Conservation (phyloP, 1,140 invertebrate species). For the Goniozus legneri region DNA sequence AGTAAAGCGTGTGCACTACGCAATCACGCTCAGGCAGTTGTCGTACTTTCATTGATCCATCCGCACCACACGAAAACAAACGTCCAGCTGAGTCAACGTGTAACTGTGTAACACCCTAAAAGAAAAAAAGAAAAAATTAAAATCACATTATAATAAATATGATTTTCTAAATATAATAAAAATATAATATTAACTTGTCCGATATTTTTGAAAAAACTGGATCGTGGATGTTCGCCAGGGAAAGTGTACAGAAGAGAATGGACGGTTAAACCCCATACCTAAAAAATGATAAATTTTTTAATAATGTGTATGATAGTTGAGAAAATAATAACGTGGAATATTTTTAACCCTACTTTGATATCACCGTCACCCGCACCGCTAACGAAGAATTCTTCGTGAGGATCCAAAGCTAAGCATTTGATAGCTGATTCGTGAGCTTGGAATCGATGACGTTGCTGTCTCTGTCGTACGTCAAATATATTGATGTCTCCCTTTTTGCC, state of each 20-base stretch:
- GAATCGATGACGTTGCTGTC: constrained; percentile 83
- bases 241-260: constrained; percentile 85
- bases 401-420: constrained; percentile 92
- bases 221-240: constrained; percentile 87
- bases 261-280: constrained; percentile 90
- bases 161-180: not conserved
- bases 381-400: constrained; percentile 93
- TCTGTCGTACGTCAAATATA: constrained; percentile 89
- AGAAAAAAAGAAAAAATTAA: not conserved
- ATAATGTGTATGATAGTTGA: no score
- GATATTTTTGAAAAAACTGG: constrained; percentile 94
- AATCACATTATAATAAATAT: no score
- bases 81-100: constrained; percentile 81
- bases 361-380: constrained; percentile 98
- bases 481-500: constrained; percentile 95
- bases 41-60: constrained; percentile 97
- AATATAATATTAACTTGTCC: constrained; percentile 60
- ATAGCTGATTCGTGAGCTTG: constrained; percentile 90
- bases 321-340: not conserved
- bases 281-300: constrained; percentile 14
- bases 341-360: constrained; percentile 79
- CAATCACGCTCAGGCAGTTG: constrained; percentile 75
- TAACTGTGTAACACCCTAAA: constrained; percentile 86
- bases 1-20: constrained; percentile 50
- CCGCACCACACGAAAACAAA: constrained; percentile 96